These are phyloP conservation scores for Linnaemya tessellans DNA, from an alignment of 2,888 invertebrate species.

Conservation along the genomic window DNA sequence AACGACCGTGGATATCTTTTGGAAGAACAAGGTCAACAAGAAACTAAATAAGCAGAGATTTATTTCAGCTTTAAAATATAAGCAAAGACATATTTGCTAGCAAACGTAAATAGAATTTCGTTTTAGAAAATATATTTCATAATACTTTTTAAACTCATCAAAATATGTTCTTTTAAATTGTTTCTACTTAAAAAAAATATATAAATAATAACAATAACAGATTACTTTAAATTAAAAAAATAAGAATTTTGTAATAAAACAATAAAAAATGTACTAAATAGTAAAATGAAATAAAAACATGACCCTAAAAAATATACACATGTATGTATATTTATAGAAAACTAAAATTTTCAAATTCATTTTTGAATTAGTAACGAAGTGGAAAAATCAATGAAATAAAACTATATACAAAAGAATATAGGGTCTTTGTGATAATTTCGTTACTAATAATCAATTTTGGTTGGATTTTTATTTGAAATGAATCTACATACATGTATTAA, in stretches of 20 bases:
- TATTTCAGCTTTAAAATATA: slow-evolving; percentile 36
- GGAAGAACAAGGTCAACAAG: slow-evolving; percentile 63
- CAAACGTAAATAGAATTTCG: slow-evolving; percentile 30
- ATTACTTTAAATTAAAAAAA: slow-evolving; percentile 8
- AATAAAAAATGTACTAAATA: not conserved
- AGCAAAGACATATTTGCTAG: slow-evolving; percentile 15
- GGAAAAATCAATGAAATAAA: not conserved
- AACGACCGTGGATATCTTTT: slow-evolving; percentile 34
- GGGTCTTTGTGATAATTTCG: not conserved
- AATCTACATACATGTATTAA: slow-evolving; percentile 8
- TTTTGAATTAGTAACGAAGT: not conserved
- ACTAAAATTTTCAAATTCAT: not conserved
- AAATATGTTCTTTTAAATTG: slow-evolving; percentile 21
- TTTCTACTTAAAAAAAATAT: slow-evolving; percentile 11
- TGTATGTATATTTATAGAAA: not conserved
- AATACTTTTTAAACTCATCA: slow-evolving; percentile 14
- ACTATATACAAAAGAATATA: not conserved
- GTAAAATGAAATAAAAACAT: not conserved
- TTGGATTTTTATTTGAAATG: not conserved
- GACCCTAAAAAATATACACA: not conserved
- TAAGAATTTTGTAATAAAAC: not conserved
- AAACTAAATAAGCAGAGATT: slow-evolving; percentile 53
- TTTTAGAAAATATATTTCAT: slow-evolving; percentile 6
- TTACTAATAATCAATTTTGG: not conserved
- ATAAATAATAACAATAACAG: not conserved